phyloP scores from a whole-genome alignment of 2,797 vertebrate genomes.

The Neopelma chrysocephalum region DNA sequence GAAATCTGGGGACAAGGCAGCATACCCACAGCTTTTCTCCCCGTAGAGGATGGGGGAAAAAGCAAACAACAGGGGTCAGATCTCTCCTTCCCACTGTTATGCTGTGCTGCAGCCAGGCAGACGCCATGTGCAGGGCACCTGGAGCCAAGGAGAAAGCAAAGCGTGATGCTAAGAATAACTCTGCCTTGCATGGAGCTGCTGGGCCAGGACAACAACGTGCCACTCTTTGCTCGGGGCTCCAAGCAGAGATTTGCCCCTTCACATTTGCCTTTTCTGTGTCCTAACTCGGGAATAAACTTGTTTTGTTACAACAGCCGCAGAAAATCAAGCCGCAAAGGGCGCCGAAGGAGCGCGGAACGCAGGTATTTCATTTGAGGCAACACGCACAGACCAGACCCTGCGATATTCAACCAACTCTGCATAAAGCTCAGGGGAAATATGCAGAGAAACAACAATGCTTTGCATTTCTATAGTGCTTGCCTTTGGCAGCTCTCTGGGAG shows the following conservation, averaged over 20 bases:
- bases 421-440: constrained; percentile 53
- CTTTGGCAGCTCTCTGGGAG: constrained; percentile 60
- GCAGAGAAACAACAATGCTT: constrained; percentile 44
- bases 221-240: neutral
- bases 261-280: neutral
- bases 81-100: neutral
- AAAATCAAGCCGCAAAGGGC: neutral
- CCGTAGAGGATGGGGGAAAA: neutral
- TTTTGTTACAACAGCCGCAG: constrained; percentile 31
- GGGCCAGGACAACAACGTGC: neutral
- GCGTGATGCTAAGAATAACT: neutral
- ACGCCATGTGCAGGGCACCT: neutral
- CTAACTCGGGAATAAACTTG: constrained; percentile 6
- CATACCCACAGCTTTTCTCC: neutral
- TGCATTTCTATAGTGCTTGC: constrained; percentile 61
- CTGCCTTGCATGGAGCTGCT: neutral
- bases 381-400: neutral
- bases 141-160: neutral
- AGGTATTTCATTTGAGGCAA: constrained; percentile 29
- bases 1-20: neutral
- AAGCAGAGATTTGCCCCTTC: neutral
- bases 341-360: neutral
- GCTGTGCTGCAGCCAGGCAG: neutral
- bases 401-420: neutral
- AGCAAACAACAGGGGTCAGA: neutral